These are phyloP conservation scores for Agriopis aurantiaria DNA, from an alignment of 2,888 invertebrate genomes.

Conservation along the genomic window DNA sequence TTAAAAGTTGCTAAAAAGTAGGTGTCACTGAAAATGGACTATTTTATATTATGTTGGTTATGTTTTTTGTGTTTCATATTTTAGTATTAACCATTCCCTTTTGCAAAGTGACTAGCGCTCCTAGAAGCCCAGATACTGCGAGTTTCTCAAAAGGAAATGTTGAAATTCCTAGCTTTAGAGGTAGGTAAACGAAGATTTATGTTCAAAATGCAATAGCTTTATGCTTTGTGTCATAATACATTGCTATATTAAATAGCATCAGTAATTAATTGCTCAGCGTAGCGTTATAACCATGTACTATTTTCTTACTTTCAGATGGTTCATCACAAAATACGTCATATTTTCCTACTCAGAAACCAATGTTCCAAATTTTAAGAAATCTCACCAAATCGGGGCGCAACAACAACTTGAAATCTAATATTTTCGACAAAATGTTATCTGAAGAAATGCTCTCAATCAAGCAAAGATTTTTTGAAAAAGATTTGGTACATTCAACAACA, in stretches of 20 bases:
- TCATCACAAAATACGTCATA: constrained; percentile 35
- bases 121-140: constrained; percentile 42
- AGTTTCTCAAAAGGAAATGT: constrained; percentile 50
- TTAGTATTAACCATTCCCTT: constrained; percentile 61
- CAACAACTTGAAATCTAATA: constrained; percentile 64
- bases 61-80: constrained; percentile 74
- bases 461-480: constrained; percentile 62
- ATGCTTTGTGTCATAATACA: too few species aligned
- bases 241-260: background rate
- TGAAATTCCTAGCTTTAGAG: constrained; percentile 21
- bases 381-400: constrained; percentile 45
- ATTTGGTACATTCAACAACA: constrained; percentile 49
- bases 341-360: constrained; percentile 44
- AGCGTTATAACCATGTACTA: background rate
- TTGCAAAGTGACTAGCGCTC: constrained; percentile 52
- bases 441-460: constrained; percentile 74
- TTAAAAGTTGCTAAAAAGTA: constrained; percentile 20
- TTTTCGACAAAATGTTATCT: constrained; percentile 71
- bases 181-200: background rate
- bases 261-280: too few species aligned
- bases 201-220: background rate
- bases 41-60: constrained; percentile 69
- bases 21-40: constrained; percentile 64
- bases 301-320: constrained; percentile 48
- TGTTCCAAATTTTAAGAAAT: constrained; percentile 52